These are phyloP conservation scores for Oryzias woworae DNA, from an alignment of 2,113 vertebrate genomes.

Conservation along the genomic window DNA sequence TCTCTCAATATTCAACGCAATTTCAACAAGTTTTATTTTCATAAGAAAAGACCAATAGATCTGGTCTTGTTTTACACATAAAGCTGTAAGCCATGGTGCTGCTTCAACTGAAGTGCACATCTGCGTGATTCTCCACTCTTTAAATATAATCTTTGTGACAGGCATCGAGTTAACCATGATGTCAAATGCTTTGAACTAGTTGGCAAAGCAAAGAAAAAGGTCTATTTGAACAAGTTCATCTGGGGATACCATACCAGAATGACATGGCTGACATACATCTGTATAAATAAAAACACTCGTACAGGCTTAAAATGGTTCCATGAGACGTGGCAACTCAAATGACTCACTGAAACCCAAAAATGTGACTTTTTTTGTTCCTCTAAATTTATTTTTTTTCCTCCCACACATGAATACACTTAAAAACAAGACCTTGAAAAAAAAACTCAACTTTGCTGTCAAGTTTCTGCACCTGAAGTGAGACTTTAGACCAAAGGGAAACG, in stretches of 20 bases:
- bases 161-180: slow-evolving; percentile 77
- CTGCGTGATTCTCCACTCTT: slow-evolving; percentile 51
- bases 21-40: too few relatives aligned
- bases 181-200: slow-evolving; percentile 74
- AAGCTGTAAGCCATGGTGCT: slow-evolving; percentile 36
- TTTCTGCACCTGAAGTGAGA: slow-evolving; percentile 37
- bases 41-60: slow-evolving; percentile 8
- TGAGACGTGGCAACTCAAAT: slow-evolving; percentile 61
- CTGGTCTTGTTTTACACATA: slow-evolving; percentile 35
- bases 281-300: slow-evolving; percentile 8
- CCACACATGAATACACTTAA: slow-evolving; percentile 3
- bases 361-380: slow-evolving; percentile 51
- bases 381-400: slow-evolving; percentile 41
- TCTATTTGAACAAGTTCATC: slow-evolving; percentile 78
- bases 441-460: slow-evolving; percentile 29
- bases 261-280: slow-evolving; percentile 63
- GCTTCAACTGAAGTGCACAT: slow-evolving; percentile 52
- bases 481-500: slow-evolving; percentile 13
- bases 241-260: slow-evolving; percentile 55
- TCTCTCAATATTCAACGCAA: too few relatives aligned
- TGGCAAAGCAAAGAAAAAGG: slow-evolving; percentile 61
- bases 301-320: slow-evolving; percentile 56
- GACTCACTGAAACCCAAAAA: slow-evolving; percentile 63
- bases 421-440: slow-evolving; percentile 42
- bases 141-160: slow-evolving; percentile 71